Conservation (phyloP, 2,113 vertebrate genomes). For the Marcusenius ussheri region DNA sequence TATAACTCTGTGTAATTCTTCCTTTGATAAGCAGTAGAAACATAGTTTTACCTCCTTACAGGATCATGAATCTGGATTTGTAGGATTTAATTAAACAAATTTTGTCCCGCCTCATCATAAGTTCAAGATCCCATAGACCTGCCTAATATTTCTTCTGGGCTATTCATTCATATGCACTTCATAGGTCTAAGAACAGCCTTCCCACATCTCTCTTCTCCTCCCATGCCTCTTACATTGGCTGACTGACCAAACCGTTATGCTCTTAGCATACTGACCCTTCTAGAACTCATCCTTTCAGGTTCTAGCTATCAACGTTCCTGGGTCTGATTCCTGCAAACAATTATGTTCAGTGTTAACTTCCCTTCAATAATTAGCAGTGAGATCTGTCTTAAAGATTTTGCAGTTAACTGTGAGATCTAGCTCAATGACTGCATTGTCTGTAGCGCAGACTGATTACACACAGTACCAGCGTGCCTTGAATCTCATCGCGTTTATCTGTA, state of each 20-base stretch:
- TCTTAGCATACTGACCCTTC: background rate
- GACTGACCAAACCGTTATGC: background rate
- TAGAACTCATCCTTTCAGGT: background rate
- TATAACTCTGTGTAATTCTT: background rate
- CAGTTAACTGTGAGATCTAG: background rate
- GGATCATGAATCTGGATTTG: background rate
- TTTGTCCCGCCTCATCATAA: background rate
- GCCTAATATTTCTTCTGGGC: background rate
- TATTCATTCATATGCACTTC: background rate
- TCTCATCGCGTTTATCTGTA: background rate
- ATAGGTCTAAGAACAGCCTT: background rate
- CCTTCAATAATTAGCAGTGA: background rate
- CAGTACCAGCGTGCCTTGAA: background rate
- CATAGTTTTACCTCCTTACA: background rate
- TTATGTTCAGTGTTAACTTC: background rate
- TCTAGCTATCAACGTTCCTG: background rate
- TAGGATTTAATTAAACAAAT: background rate
- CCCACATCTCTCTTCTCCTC: background rate
- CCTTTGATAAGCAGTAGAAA: background rate
- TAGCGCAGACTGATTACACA: background rate
- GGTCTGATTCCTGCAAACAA: background rate
- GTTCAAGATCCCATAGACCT: background rate
- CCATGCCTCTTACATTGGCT: background rate
- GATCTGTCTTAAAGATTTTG: background rate
- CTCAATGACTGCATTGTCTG: background rate